Base-by-base conservation (phyloP, 2,113 vertebrate species). In the Prinia subflava region DNA sequence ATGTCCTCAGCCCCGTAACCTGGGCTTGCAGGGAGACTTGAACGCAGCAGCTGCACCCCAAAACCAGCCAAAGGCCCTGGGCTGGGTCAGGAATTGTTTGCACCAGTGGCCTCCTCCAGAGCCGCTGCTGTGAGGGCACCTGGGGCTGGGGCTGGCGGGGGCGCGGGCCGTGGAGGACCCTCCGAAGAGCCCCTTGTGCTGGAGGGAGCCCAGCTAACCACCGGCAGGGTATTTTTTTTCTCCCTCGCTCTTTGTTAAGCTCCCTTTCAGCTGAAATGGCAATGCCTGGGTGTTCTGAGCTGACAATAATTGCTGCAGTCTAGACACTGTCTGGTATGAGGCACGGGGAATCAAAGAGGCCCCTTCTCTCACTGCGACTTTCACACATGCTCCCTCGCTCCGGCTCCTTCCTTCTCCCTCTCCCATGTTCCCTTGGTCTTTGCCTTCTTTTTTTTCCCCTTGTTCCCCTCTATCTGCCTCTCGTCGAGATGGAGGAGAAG, bases 301-400 rank as follows among this genome's bases (percentile, higher is more conserved):
- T 98, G 98, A 98, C 98, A 98, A 98, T 99, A 99, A 99, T 99
- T 98, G 98, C 98, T 93, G 97, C 95, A 94, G 99, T 99, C 99
- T 99, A 99, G 99, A 99, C 99, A 98, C 97, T 98, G 98, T 99
- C 99, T 99, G 98, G 98, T 97, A 98, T 97, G 98, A 98, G 98
- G 98, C 97, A 97, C 94, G 63, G 86, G 95, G 94, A 97, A 97
- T 96, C 97, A 97, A 96, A 97, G 97, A 97, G 97, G 97, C 96
- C 97, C 96, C 97, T 97, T 95, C 95, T 96, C 97, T 96, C 91
- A 52, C 96, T 97, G 94, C 68, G 90, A 96, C 96, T 97, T 96
- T 97, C 97, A 97, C 91, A 95, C 97, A 97, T 96, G 96, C 96
- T 95, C 90, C 91, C 94, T 96, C 74, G 84, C 62, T 93, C 96